Evolutionary conservation across 2,797 vertebrate species (phyloP).

Genomic region (Pygocentrus nattereri): DNA sequence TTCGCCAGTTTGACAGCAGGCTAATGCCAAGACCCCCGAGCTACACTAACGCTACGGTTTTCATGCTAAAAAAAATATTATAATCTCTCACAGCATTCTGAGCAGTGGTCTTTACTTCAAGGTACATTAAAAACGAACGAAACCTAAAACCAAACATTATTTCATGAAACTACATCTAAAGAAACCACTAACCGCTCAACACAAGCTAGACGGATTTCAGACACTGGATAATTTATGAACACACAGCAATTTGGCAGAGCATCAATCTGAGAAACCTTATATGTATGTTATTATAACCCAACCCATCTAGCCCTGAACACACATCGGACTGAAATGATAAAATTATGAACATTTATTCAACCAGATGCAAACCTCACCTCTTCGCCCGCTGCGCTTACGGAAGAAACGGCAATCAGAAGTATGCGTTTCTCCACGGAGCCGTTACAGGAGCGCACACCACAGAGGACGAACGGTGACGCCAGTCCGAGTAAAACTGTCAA

Average conservation of each 20-base stretch:
- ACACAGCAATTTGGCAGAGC: background rate
- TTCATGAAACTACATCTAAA: background rate
- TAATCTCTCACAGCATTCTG: background rate
- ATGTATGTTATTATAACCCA: background rate
- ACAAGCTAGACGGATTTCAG: background rate
- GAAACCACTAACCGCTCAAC: too few species aligned
- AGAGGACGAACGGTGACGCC: background rate
- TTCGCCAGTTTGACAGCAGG: background rate
- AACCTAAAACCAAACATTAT: background rate
- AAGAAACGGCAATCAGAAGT: background rate
- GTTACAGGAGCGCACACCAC: constrained; percentile 11
- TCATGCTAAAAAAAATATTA: too few species aligned
- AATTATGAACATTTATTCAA: background rate
- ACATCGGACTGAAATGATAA: background rate
- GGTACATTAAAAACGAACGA: background rate
- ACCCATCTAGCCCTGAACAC: background rate
- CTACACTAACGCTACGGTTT: too few species aligned
- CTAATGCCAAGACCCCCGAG: background rate
- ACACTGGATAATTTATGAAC: background rate
- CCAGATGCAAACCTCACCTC: background rate
- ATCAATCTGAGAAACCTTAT: background rate
- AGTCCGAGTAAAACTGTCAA: background rate
- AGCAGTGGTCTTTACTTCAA: background rate
- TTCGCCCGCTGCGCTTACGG: background rate
- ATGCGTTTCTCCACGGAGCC: constrained; percentile 23